Base-by-base conservation (phyloP, 1,140 invertebrate species). In the Halesus radiatus region DNA sequence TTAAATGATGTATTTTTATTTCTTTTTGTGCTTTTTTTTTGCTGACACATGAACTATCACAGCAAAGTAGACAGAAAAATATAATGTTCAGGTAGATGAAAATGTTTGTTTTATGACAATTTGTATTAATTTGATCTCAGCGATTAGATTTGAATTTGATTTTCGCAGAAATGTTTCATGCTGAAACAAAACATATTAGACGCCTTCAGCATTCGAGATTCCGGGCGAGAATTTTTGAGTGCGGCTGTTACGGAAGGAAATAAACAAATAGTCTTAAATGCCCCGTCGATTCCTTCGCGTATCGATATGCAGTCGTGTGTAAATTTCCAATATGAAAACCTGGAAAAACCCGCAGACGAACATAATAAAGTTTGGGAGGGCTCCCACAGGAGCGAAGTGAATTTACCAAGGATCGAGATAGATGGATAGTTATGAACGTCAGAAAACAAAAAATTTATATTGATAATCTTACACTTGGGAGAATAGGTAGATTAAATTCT, bases 321-420 rank as follows among this genome's bases (percentile, higher is more conserved):
- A n/a, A 66, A 66, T 26, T 32, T 66, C 62, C 62, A 66, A 66
- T 32, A 6, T 32, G 62, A 13, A 23, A 60, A 60, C 18, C 37
- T 60, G 23, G 20, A 18, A 60, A 60, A 60, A 20, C 8, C 62
- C 62, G 62, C 62, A 66, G 62, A 66, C 62, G 20, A 5, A 56
- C 20, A 66, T 45, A 50, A 50, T 16, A 45, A 70, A 70, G 66
- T 70, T 70, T 70, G n/a, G 26, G 22, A 70, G 22, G 45, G 45
- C 15, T 70, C 45, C 37, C 66, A n/a, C 6, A 3, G 22, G 66
- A 37, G 29, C 22, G 37, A 70, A 70, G 66, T 70, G 37, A 70
- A 70, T 70, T 52, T 70, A 70, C 45, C 66, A 70, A 23, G 37
- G n/a, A 68, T 68, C 64, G 50, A 68, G 64, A 70, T 22, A 37